Evolutionary conservation across 1,140 invertebrate genomes (phyloP).

Genomic region (Drosophila micromelanica): DNA sequence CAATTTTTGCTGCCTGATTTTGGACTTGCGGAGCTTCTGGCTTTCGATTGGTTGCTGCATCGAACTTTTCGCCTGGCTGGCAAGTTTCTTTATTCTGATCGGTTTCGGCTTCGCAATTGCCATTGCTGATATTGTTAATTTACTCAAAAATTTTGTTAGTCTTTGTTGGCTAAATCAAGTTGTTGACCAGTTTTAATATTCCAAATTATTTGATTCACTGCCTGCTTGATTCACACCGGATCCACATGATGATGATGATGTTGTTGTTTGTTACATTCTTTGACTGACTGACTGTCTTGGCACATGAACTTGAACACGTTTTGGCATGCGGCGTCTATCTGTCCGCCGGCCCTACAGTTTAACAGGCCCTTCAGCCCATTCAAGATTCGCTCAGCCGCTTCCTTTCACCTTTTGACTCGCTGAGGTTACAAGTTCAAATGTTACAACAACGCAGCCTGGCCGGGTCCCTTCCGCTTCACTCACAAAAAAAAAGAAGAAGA

Average conservation of each 20-base stretch:
- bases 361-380: not conserved
- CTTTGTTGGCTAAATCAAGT: slow-evolving; percentile 13
- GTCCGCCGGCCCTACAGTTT: not conserved
- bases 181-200: slow-evolving; percentile 15
- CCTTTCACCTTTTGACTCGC: slow-evolving; percentile 44
- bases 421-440: slow-evolving; percentile 54
- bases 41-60: not conserved
- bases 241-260: not conserved
- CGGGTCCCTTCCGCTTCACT: not conserved
- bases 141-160: slow-evolving; percentile 22
- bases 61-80: not conserved
- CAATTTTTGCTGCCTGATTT: slow-evolving; percentile 3
- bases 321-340: slow-evolving; percentile 23
- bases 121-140: slow-evolving; percentile 11
- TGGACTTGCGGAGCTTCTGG: not conserved
- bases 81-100: not conserved
- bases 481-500: too few relatives aligned
- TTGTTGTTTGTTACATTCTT: not conserved
- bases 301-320: slow-evolving; percentile 60
- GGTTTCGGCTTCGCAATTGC: slow-evolving; percentile 12
- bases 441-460: slow-evolving; percentile 5
- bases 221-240: not conserved
- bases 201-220: not conserved
- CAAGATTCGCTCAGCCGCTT: slow-evolving; percentile 28
- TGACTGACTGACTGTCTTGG: slow-evolving; percentile 24